Conservation (phyloP, 1,140 invertebrate genomes). For the Chironomus striatipennis region DNA sequence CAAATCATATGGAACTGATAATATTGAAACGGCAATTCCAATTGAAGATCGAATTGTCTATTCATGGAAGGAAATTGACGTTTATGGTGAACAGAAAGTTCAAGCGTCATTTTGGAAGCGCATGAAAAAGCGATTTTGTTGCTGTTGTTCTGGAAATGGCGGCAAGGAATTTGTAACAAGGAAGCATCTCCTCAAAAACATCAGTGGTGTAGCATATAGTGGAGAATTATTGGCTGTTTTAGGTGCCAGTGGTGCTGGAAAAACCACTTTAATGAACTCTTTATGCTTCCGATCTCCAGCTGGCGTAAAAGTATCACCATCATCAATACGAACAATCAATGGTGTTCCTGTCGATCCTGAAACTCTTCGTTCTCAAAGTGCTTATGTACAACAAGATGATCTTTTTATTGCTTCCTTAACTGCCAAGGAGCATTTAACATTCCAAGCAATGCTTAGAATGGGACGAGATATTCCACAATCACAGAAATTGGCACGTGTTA, state of each 20-base stretch:
- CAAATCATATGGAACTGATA: slow-evolving; percentile 15
- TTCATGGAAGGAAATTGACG: slow-evolving; percentile 61
- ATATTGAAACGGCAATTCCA: slow-evolving; percentile 29
- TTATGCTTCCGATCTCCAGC: slow-evolving; percentile 67
- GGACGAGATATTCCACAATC: slow-evolving; percentile 65
- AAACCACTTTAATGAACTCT: slow-evolving; percentile 89
- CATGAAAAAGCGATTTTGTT: slow-evolving; percentile 41
- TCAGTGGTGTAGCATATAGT: slow-evolving; percentile 76
- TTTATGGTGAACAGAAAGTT: slow-evolving; percentile 43
- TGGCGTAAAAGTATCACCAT: slow-evolving; percentile 50
- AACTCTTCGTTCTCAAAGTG: slow-evolving; percentile 67
- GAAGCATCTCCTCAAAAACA: slow-evolving; percentile 62
- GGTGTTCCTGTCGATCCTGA: slow-evolving; percentile 57
- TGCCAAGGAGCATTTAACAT: slow-evolving; percentile 80
- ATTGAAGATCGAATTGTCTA: slow-evolving; percentile 51
- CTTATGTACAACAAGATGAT: slow-evolving; percentile 94
- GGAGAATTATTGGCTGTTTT: slow-evolving; percentile 87
- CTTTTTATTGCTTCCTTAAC: slow-evolving; percentile 91
- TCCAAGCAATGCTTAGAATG: slow-evolving; percentile 90
- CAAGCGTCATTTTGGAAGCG: slow-evolving; percentile 34
- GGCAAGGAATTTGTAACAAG: slow-evolving; percentile 42
- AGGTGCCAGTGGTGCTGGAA: slow-evolving; percentile 92
- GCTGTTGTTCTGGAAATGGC: slow-evolving; percentile 37
- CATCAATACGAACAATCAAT: slow-evolving; percentile 53
- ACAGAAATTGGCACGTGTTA: slow-evolving; percentile 71